phyloP scores from a whole-genome alignment of 2,797 vertebrate genomes.

The Sternotherus odoratus region DNA sequence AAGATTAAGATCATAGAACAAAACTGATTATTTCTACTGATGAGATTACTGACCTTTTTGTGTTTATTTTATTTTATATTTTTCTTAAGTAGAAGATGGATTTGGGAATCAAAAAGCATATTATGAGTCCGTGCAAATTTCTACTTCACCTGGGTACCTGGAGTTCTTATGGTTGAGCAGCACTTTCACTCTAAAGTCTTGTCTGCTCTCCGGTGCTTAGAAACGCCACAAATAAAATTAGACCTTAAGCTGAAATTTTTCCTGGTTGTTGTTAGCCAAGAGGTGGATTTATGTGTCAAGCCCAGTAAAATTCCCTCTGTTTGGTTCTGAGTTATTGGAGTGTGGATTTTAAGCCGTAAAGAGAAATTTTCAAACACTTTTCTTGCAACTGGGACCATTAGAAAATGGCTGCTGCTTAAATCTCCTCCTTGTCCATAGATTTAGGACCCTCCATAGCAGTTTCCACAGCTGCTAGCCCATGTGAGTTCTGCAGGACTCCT shows the following conservation, averaged over 20 bases:
- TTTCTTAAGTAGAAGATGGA: neutral
- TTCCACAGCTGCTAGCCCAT: rapidly evolving
- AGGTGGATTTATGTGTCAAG: neutral
- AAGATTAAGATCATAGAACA: conserved; percentile 33
- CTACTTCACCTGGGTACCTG: neutral
- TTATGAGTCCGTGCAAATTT: neutral
- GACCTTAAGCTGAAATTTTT: neutral
- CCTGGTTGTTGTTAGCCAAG: neutral
- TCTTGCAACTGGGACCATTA: neutral
- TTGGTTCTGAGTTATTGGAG: too few species aligned
- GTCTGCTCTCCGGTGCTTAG: rapidly evolving
- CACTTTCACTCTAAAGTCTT: neutral
- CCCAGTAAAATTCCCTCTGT: neutral
- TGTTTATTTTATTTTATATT: neutral
- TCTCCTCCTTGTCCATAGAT: neutral
- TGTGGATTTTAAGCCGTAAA: neutral
- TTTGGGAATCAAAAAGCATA: neutral
- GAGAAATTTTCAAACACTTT: neutral
- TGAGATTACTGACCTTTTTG: neutral
- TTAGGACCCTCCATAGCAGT: neutral
- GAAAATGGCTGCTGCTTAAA: neutral
- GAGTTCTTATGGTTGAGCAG: neutral
- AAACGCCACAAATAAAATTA: neutral
- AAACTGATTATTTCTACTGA: neutral
- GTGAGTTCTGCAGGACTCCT: too few species aligned